These are phyloP conservation scores for Cantharis nigra DNA, from an alignment of 2,888 invertebrate genomes.

Conservation along the genomic window DNA sequence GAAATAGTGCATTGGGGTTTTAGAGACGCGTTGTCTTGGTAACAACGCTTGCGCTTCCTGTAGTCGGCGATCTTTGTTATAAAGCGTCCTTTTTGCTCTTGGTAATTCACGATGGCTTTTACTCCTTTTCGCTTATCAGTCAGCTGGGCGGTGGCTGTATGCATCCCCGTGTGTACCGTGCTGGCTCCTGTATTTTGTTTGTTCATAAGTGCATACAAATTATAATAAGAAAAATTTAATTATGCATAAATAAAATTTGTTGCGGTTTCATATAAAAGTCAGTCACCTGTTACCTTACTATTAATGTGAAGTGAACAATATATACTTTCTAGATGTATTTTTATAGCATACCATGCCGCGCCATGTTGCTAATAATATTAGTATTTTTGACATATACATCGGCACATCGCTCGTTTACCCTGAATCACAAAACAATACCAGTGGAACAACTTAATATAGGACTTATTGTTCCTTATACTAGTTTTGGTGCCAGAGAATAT, in stretches of 20 bases:
- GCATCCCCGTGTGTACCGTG: slow-evolving; percentile 45
- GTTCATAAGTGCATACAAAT: slow-evolving; percentile 26
- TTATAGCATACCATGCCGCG: slow-evolving; percentile 30
- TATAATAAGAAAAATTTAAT: neutral
- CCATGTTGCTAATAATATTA: slow-evolving; percentile 38
- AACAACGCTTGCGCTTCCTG: slow-evolving; percentile 53
- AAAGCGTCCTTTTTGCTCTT: slow-evolving; percentile 36
- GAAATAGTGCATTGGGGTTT: slow-evolving; percentile 33
- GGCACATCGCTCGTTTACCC: slow-evolving; percentile 41
- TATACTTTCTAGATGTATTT: neutral
- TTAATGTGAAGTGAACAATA: slow-evolving; percentile 9
- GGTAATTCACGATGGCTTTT: slow-evolving; percentile 44
- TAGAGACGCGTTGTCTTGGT: slow-evolving; percentile 47
- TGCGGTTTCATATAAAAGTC: slow-evolving; percentile 19
- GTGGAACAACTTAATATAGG: slow-evolving; percentile 59
- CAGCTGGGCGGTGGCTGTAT: slow-evolving; percentile 60
- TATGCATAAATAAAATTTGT: neutral
- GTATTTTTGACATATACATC: slow-evolving; percentile 36
- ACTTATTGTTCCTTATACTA: slow-evolving; percentile 65
- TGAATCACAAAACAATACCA: slow-evolving; percentile 23
- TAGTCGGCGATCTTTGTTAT: slow-evolving; percentile 33
- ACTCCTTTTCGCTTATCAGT: slow-evolving; percentile 52
- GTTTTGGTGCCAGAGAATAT: slow-evolving; percentile 70
- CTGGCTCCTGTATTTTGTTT: slow-evolving; percentile 39
- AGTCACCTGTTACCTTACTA: slow-evolving; percentile 3